Base-by-base conservation (phyloP, 2,113 vertebrate species). In the Loxodonta africana region DNA sequence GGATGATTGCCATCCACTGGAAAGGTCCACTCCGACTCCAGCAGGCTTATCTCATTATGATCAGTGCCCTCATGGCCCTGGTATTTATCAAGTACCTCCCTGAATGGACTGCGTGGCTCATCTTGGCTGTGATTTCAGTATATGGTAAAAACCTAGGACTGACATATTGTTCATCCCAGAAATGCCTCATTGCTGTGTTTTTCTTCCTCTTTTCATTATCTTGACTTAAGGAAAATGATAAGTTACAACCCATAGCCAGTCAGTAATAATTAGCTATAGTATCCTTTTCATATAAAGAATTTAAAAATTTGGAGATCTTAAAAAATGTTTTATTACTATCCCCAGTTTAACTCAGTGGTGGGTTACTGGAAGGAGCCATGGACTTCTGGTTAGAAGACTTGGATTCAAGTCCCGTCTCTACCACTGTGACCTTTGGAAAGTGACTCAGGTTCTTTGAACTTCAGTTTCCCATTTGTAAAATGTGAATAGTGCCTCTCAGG, bases 61-160 rank as follows among this genome's bases (percentile, higher is more conserved):
- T 99, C 98, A 99, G 99, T 0, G 99, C 99, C 97, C 99, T 99
- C 97, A 99, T 99, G 99, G 99, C 99, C 46, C 98, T 99, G 97
- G 99, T 99, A 76, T 99, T 99, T 98, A 99, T 99, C 98, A 99
- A 99, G 97, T 99, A 99, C 97, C 99, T 99, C 95, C 99, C 99
- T 3, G 99, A 99, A 95, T 99, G 99, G 99, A 99, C 99, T 18
- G 99, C 99, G 0, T 99, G 99, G 99, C 99, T 99, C 98, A 99
- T 99, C 97, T 97, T 99, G 96, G 99, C 99, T 69, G 99, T 99
- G 96, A 99, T 99, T 97, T 99, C 99, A 23, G 99, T 99, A 96
- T 99, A 99, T 82, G 99, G 99, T 99, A 98, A 99, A 74, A 99
- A 95, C 85, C 78, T 80, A 91, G 92, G 78, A 95, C 77, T 57